These are phyloP conservation scores for Clarias magur DNA, from an alignment of 2,113 vertebrate genomes.

Conservation along the genomic window DNA sequence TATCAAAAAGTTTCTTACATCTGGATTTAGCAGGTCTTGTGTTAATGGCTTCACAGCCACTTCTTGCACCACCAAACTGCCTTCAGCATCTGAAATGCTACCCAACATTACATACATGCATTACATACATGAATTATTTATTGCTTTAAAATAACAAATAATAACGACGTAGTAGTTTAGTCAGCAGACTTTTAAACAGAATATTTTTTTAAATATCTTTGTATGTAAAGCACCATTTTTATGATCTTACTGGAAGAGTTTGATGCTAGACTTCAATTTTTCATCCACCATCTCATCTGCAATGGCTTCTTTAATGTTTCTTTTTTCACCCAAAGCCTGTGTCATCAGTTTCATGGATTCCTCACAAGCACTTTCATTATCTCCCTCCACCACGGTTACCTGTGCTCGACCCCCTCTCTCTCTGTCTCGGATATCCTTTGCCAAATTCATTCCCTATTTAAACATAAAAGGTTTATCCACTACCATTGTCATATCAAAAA, in stretches of 20 bases:
- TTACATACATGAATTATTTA: background rate
- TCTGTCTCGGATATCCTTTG: slow-evolving; percentile 85
- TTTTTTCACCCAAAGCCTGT: slow-evolving; percentile 70
- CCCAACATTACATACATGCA: background rate
- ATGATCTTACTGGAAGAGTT: slow-evolving; percentile 83
- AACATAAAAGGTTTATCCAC: slow-evolving; percentile 14
- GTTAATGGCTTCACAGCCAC: slow-evolving; percentile 77
- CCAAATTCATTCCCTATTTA: slow-evolving; percentile 80
- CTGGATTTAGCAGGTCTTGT: slow-evolving; percentile 78
- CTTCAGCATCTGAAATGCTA: slow-evolving; percentile 74
- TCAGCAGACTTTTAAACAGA: background rate
- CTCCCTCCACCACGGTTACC: slow-evolving; percentile 79
- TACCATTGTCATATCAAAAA: background rate
- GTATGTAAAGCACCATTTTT: background rate
- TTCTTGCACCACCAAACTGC: slow-evolving; percentile 81
- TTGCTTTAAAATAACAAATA: background rate
- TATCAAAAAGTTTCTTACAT: slow-evolving; percentile 63
- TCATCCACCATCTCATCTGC: slow-evolving; percentile 77
- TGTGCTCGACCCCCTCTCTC: slow-evolving; percentile 81
- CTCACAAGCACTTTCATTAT: slow-evolving; percentile 66
- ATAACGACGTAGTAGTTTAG: background rate
- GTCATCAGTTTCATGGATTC: slow-evolving; percentile 78
- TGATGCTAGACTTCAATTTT: slow-evolving; percentile 71
- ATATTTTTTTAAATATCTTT: background rate
- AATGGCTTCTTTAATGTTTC: slow-evolving; percentile 69